A percentile compares a stretch with the other conserved stretches of the same genome.
Conservation (phyloP, 2,888 invertebrate genomes). For the Aethes cnicana region DNA sequence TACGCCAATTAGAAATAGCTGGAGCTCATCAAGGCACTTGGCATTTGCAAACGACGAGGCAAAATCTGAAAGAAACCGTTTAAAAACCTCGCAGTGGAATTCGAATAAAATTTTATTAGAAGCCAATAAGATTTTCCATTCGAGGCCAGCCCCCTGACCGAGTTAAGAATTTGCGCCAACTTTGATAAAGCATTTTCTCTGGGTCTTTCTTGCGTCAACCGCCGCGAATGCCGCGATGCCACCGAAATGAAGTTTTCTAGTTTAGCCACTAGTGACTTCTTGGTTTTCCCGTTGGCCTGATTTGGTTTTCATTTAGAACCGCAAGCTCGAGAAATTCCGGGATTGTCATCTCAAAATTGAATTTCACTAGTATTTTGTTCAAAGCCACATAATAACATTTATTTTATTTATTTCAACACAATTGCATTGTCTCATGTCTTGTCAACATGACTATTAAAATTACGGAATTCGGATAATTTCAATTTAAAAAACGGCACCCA, state of each 20-base stretch:
- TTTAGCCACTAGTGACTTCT: constrained; percentile 7
- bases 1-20: too few relatives aligned
- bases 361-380: too few relatives aligned
- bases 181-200: constrained; percentile 21
- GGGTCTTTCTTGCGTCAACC: constrained; percentile 9
- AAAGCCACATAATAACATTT: too few relatives aligned
- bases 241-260: constrained; percentile 2
- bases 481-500: too few relatives aligned
- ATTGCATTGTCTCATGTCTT: too few relatives aligned
- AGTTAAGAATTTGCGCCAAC: constrained; percentile 23
- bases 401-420: too few relatives aligned
- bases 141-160: constrained; percentile 26
- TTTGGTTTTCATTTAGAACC: neutral
- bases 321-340: too few relatives aligned
- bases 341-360: too few relatives aligned
- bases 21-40: too few relatives aligned
- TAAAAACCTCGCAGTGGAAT: constrained; percentile 8
- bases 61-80: constrained; percentile 14
- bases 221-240: constrained; percentile 1
- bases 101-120: constrained; percentile 17
- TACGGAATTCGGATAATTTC: too few relatives aligned
- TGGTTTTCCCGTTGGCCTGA: neutral
- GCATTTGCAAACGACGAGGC: neutral
- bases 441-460: too few relatives aligned
- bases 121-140: constrained; percentile 20